Conservation (phyloP, 2,113 vertebrate genomes). For the Proteles cristata region DNA sequence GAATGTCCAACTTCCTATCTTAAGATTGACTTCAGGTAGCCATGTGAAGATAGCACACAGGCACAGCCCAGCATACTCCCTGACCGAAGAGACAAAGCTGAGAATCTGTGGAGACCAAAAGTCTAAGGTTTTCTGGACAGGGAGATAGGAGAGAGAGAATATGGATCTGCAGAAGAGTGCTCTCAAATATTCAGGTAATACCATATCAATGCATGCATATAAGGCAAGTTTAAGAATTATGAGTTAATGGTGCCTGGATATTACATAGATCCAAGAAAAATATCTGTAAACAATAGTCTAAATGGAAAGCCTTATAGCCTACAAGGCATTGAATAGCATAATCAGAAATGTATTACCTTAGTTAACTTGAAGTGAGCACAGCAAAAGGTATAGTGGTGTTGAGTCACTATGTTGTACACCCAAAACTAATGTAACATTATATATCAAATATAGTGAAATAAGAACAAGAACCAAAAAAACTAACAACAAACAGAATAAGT, state of each 20-base stretch:
- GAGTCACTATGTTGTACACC: background rate
- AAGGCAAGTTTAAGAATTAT: background rate
- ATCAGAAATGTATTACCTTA: background rate
- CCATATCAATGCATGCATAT: background rate
- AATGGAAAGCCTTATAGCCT: background rate
- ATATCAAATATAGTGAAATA: background rate
- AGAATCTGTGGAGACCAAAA: background rate
- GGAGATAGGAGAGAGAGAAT: background rate
- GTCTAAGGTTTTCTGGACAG: background rate
- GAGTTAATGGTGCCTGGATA: background rate
- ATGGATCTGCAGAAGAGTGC: background rate
- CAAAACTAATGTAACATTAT: background rate
- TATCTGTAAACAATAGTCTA: background rate
- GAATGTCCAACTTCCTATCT: background rate
- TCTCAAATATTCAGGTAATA: background rate
- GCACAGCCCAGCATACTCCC: background rate
- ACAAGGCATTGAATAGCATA: background rate
- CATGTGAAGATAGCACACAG: background rate
- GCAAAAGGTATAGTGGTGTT: background rate
- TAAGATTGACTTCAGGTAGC: background rate
- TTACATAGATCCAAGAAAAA: background rate
- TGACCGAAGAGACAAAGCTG: background rate
- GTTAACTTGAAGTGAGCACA: background rate
- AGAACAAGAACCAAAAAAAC: background rate
- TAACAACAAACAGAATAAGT: background rate